Evolutionary conservation across 2,797 vertebrate genomes (phyloP).

Genomic region (Etheostoma nigrum): DNA sequence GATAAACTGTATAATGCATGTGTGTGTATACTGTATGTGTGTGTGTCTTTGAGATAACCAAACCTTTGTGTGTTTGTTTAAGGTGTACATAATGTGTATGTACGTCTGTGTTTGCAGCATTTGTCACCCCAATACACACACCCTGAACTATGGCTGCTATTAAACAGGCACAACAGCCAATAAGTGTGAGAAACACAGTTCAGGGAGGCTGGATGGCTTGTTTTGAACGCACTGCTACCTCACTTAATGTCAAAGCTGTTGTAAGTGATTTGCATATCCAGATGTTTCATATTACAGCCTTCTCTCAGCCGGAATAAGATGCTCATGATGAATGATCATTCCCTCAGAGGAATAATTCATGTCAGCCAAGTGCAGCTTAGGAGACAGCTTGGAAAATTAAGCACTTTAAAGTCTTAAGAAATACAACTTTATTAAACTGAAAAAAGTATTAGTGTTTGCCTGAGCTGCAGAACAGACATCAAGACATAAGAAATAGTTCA

Average conservation of each 20-base stretch:
- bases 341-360: slow-evolving; percentile 55
- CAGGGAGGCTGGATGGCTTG: slow-evolving; percentile 42
- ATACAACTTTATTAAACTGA: slow-evolving; percentile 34
- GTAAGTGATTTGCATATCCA: slow-evolving; percentile 68
- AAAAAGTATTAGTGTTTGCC: not conserved
- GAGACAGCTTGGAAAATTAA: slow-evolving; percentile 45
- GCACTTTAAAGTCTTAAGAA: slow-evolving; percentile 19
- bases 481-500: not conserved
- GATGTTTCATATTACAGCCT: slow-evolving; percentile 65
- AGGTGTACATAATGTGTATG: not conserved
- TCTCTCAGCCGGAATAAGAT: slow-evolving; percentile 64
- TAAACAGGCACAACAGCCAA: slow-evolving; percentile 40
- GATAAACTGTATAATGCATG: no score
- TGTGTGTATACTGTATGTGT: no score
- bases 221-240: slow-evolving; percentile 48
- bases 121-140: slow-evolving; percentile 8
- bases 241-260: slow-evolving; percentile 60
- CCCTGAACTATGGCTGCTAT: slow-evolving; percentile 48
- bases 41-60: not conserved
- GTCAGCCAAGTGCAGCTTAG: slow-evolving; percentile 30
- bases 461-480: not conserved
- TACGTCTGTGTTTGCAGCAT: slow-evolving; percentile 9
- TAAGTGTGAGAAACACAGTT: slow-evolving; percentile 42
- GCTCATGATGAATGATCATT: slow-evolving; percentile 64
- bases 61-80: not conserved